phyloP scores from a whole-genome alignment of 2,888 invertebrate genomes.

The Nephrotoma appendiculata region DNA sequence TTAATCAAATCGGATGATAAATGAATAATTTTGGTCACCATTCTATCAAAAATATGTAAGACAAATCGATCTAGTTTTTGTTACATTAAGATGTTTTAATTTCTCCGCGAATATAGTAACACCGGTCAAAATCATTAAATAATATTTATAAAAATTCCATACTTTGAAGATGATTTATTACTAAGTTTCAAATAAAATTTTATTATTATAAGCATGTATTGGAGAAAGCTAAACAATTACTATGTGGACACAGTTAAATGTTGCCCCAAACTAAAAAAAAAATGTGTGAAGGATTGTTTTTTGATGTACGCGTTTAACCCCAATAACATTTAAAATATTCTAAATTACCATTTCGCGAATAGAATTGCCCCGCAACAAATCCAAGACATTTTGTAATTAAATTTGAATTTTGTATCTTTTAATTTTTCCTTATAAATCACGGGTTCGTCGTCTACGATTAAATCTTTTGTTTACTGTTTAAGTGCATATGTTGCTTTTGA shows the following conservation, averaged over 20 bases:
- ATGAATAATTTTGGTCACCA: too few species aligned
- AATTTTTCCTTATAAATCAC: neutral
- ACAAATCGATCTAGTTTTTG: too few species aligned
- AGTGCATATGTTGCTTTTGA: too few species aligned
- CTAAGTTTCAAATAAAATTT: neutral
- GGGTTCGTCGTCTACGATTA: neutral
- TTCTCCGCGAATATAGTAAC: neutral
- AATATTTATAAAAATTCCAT: too few species aligned
- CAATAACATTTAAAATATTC: neutral
- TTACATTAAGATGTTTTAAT: neutral
- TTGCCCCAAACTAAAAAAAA: neutral
- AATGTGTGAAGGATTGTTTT: neutral
- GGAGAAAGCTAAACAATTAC: neutral
- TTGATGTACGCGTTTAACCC: neutral
- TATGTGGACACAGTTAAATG: neutral
- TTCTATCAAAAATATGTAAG: too few species aligned
- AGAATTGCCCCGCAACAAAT: neutral
- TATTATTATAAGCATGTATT: neutral
- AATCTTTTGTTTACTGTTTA: neutral
- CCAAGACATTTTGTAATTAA: neutral
- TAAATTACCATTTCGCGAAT: neutral
- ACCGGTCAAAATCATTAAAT: neutral
- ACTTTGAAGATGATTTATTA: neutral
- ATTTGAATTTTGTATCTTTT: neutral
- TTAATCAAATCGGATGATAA: too few species aligned